Evolutionary conservation across 1,140 invertebrate genomes (phyloP).

Genomic region (Orussus abietinus): DNA sequence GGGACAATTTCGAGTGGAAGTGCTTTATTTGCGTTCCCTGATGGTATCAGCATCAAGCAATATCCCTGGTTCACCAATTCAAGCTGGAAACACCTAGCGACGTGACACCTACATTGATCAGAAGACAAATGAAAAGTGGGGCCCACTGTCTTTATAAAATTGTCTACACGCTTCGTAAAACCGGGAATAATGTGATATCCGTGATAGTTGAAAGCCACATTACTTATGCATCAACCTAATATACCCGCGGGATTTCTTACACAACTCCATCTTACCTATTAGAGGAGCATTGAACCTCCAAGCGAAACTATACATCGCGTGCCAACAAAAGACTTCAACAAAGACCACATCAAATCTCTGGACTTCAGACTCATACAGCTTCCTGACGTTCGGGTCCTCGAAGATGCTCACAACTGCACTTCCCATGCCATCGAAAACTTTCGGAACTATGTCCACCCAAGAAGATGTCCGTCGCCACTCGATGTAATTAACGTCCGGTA

Average conservation of each 20-base stretch:
- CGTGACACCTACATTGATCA: slow-evolving; percentile 19
- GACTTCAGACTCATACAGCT: slow-evolving; percentile 19
- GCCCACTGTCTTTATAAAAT: slow-evolving; percentile 2
- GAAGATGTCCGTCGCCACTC: neutral
- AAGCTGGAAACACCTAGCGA: slow-evolving; percentile 1
- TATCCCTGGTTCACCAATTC: slow-evolving; percentile 6
- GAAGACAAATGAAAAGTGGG: no score
- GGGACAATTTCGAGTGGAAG: slow-evolving; percentile 1
- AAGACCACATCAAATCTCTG: slow-evolving; percentile 29
- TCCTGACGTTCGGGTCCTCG: slow-evolving; percentile 15
- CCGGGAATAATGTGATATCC: no score
- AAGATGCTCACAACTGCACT: slow-evolving; percentile 6
- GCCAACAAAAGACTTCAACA: slow-evolving; percentile 14
- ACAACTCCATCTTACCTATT: slow-evolving; percentile 23
- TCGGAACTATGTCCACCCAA: neutral
- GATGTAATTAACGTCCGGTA: neutral
- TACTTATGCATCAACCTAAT: no score
- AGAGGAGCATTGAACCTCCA: slow-evolving; percentile 26
- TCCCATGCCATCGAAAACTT: neutral
- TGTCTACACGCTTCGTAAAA: no score
- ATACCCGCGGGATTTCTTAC: no score
- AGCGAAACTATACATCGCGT: slow-evolving; percentile 13
- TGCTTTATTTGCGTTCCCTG: no score
- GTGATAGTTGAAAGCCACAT: no score
- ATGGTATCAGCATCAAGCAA: no score